Percentiles rank a stretch among this genome's conserved stretches.
These are phyloP conservation scores for Cyaniris semiargus DNA, from an alignment of 2,888 invertebrate species.

Conservation along the genomic window DNA sequence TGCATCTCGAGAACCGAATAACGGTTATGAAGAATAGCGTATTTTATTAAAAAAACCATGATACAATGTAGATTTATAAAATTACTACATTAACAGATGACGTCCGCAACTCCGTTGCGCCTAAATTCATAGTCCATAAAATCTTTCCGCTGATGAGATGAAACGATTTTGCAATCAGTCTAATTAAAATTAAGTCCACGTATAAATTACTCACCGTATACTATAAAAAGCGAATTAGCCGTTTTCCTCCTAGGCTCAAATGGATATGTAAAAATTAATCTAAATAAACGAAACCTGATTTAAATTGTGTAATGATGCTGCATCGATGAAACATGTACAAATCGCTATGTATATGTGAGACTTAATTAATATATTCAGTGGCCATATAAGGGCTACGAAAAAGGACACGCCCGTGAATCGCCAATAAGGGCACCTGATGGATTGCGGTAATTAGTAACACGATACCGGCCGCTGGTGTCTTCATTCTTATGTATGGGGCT, in stretches of 20 bases:
- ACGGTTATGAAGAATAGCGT: too few relatives aligned
- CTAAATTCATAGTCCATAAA: too few relatives aligned
- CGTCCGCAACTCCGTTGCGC: too few relatives aligned
- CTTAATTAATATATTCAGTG: conserved; percentile 26
- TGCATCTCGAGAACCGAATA: too few relatives aligned
- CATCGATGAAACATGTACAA: conserved; percentile 20
- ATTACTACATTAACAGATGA: too few relatives aligned
- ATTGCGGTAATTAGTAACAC: conserved; percentile 15
- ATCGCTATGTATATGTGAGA: conserved; percentile 16
- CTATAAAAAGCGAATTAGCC: background rate
- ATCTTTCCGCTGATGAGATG: background rate
- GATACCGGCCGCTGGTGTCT: background rate
- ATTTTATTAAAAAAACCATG: too few relatives aligned
- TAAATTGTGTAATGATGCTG: conserved; percentile 1
- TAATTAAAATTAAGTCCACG: background rate
- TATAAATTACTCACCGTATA: background rate
- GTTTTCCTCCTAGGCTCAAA: background rate
- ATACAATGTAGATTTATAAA: too few relatives aligned
- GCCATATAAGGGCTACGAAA: conserved; percentile 16
- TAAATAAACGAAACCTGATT: background rate
- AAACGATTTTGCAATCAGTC: background rate
- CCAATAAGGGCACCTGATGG: conserved; percentile 22
- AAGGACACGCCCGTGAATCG: conserved; percentile 24
- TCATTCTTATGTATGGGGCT: background rate
- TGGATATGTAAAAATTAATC: conserved; percentile 25